A percentile compares a stretch with the other conserved stretches of the same genome.
Evolutionary conservation across 2,888 invertebrate species (phyloP).

Genomic region (Lepas anatifera): DNA sequence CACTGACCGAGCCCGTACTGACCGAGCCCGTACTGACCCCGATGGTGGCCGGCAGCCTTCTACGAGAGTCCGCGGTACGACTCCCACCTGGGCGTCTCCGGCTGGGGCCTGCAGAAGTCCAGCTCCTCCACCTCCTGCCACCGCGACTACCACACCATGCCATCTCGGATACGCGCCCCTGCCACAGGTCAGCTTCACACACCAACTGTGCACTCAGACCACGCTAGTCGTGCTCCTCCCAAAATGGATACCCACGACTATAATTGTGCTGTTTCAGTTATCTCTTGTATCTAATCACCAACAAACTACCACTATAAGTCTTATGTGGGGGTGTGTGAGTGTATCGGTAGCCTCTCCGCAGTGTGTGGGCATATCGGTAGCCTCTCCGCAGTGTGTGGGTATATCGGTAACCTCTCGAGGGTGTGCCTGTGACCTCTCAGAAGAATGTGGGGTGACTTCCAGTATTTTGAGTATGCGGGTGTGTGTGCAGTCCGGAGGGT

Average conservation of each 20-base stretch:
- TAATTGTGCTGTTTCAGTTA: too few relatives aligned
- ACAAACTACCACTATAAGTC: too few relatives aligned
- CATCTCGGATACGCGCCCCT: neutral
- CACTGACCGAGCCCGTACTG: neutral
- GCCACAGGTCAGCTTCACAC: neutral
- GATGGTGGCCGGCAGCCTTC: neutral
- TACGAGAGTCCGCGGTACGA: neutral
- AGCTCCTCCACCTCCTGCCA: neutral
- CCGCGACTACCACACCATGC: conserved; percentile 3
- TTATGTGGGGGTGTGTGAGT: too few relatives aligned
- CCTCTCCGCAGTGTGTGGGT: too few relatives aligned
- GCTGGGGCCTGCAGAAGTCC: conserved; percentile 7
- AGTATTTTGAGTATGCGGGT: too few relatives aligned
- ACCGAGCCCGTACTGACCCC: neutral
- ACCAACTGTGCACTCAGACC: neutral
- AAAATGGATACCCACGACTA: too few relatives aligned
- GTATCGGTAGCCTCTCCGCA: neutral
- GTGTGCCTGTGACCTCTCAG: too few relatives aligned
- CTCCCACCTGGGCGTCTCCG: neutral
- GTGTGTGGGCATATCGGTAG: neutral
- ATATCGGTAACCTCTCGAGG: too few relatives aligned
- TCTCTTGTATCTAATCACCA: too few relatives aligned
- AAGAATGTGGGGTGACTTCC: too few relatives aligned
- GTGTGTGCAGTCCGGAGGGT: too few relatives aligned
- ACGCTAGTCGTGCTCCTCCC: neutral